phyloP scores from a whole-genome alignment of 2,113 vertebrate genomes.

The Forbesichthys agassizii region DNA sequence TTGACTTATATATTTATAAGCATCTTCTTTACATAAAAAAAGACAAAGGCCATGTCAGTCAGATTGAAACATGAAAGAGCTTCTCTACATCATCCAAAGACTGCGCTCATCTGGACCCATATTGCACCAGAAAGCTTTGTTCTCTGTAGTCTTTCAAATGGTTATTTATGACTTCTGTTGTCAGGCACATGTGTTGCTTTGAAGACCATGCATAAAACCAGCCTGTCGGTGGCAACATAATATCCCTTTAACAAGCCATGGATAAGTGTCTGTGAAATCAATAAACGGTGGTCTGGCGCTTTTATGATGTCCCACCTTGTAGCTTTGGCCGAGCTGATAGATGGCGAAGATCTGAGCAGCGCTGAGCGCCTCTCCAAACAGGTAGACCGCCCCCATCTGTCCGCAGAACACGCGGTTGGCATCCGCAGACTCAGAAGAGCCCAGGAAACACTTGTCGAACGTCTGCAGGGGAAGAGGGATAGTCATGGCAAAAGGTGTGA shows the following conservation, averaged over 20 bases:
- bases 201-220: background rate
- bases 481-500: background rate
- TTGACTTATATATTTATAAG: too few relatives aligned
- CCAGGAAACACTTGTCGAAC: slow-evolving; percentile 98
- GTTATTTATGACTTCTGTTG: background rate
- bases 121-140: background rate
- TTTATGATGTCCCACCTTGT: slow-evolving; percentile 82
- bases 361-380: slow-evolving; percentile 94
- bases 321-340: slow-evolving; percentile 94
- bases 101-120: background rate
- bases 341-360: slow-evolving; percentile 97
- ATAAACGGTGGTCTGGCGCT: background rate
- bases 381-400: slow-evolving; percentile 96
- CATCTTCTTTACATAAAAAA: background rate
- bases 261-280: background rate
- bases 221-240: background rate
- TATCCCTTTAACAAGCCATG: background rate
- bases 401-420: slow-evolving; percentile 95
- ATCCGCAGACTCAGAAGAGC: slow-evolving; percentile 95
- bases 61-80: background rate
- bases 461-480: slow-evolving; percentile 78
- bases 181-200: background rate
- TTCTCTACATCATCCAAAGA: background rate
- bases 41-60: slow-evolving; percentile 1
- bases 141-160: background rate